These are phyloP conservation scores for Leptopilina boulardi DNA, from an alignment of 1,140 invertebrate genomes.

Conservation along the genomic window DNA sequence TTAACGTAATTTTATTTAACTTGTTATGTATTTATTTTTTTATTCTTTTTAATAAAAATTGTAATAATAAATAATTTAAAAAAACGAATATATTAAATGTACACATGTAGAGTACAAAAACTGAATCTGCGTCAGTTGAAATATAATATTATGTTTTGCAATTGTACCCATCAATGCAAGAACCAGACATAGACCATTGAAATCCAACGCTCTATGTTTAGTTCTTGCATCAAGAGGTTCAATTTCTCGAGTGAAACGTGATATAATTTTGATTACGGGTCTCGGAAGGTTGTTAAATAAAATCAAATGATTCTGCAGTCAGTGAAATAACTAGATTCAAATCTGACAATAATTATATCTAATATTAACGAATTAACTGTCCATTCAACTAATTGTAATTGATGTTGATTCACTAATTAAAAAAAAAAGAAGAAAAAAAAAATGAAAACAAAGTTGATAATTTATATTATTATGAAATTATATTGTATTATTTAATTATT, in stretches of 20 bases:
- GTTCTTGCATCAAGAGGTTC: too few species aligned
- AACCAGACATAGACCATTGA: too few species aligned
- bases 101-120: conserved; percentile 33
- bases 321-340: background rate
- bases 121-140: background rate
- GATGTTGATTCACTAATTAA: background rate
- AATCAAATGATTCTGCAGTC: background rate
- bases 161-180: too few species aligned
- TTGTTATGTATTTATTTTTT: too few species aligned
- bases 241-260: conserved; percentile 4
- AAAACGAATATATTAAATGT: background rate
- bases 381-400: background rate
- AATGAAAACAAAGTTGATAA: too few species aligned
- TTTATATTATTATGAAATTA: too few species aligned
- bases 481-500: too few species aligned
- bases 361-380: background rate
- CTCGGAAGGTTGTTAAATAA: conserved; percentile 13
- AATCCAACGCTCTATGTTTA: too few species aligned
- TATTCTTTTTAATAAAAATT: too few species aligned
- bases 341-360: background rate
- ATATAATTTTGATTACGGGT: conserved; percentile 10
- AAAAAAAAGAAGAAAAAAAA: too few species aligned
- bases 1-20: too few species aligned
- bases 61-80: background rate
- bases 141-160: background rate